Conservation (phyloP, 1,140 invertebrate species). For the Maniola jurtina region DNA sequence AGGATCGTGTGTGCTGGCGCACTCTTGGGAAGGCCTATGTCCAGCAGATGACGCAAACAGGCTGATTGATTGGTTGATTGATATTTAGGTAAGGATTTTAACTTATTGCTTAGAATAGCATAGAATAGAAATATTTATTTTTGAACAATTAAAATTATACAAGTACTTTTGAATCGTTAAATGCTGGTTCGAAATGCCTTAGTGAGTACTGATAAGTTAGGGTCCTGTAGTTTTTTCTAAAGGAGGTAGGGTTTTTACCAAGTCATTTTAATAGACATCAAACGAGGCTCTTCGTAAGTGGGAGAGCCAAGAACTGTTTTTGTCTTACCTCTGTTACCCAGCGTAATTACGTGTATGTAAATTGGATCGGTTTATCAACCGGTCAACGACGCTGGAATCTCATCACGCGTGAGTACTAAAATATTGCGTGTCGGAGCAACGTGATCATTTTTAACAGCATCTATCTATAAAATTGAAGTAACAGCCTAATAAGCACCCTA, state of each 20-base stretch:
- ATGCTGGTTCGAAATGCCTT: no score
- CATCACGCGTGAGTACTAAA: conserved; percentile 32
- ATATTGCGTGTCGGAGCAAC: conserved; percentile 27
- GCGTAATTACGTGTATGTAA: conserved; percentile 50
- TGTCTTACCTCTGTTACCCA: conserved; percentile 26
- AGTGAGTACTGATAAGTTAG: no score
- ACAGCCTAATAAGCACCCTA: not conserved
- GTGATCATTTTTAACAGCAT: conserved; percentile 11
- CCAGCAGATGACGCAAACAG: no score
- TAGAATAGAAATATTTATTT: no score
- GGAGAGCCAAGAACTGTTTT: conserved; percentile 27
- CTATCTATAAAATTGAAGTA: not conserved
- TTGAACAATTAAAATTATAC: no score
- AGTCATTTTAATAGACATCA: conserved; percentile 25
- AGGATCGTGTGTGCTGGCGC: no score
- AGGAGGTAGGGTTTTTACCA: conserved; percentile 4
- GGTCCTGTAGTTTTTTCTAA: no score
- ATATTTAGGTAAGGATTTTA: no score
- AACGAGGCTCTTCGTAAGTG: conserved; percentile 3
- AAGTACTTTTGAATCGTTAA: no score
- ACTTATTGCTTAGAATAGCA: no score
- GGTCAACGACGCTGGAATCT: conserved; percentile 45
- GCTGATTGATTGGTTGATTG: no score
- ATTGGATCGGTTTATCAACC: conserved; percentile 62
- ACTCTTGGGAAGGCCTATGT: no score